Percentiles rank a stretch among this genome's conserved stretches.
These are phyloP conservation scores for Leptopilina clavipes DNA, from an alignment of 1,140 invertebrate species.

Conservation along the genomic window DNA sequence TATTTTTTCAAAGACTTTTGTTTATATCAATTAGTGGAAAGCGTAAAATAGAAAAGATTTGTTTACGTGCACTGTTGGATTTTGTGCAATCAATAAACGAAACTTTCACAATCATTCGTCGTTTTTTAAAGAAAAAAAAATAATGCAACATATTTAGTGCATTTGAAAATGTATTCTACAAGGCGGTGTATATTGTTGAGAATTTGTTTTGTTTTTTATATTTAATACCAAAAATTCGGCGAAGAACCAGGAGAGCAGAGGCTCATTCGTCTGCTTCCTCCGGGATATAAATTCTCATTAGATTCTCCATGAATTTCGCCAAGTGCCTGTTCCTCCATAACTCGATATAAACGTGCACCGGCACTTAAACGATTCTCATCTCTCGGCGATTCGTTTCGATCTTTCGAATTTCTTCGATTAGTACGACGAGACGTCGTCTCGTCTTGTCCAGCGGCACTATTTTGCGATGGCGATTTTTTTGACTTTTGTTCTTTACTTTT, in stretches of 20 bases:
- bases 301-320: constrained; percentile 60
- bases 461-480: constrained; percentile 50
- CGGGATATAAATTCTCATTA: constrained; percentile 45
- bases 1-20: too few relatives aligned
- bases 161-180: too few relatives aligned
- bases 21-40: too few relatives aligned
- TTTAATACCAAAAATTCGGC: constrained; percentile 54
- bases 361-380: constrained; percentile 64
- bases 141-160: too few relatives aligned
- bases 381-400: constrained; percentile 57
- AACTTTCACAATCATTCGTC: too few relatives aligned
- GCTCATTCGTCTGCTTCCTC: constrained; percentile 47
- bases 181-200: too few relatives aligned
- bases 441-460: constrained; percentile 39
- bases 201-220: constrained; percentile 36
- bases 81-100: too few relatives aligned
- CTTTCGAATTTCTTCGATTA: constrained; percentile 55
- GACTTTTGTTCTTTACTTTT: constrained; percentile 56
- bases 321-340: constrained; percentile 71
- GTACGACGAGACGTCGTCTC: constrained; percentile 53
- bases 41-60: too few relatives aligned
- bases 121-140: too few relatives aligned
- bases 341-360: constrained; percentile 69
- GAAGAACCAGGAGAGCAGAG: constrained; percentile 49
- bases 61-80: too few relatives aligned